phyloP scores from a whole-genome alignment of 2,888 invertebrate genomes.

The Venustoraphidia nigricollis region DNA sequence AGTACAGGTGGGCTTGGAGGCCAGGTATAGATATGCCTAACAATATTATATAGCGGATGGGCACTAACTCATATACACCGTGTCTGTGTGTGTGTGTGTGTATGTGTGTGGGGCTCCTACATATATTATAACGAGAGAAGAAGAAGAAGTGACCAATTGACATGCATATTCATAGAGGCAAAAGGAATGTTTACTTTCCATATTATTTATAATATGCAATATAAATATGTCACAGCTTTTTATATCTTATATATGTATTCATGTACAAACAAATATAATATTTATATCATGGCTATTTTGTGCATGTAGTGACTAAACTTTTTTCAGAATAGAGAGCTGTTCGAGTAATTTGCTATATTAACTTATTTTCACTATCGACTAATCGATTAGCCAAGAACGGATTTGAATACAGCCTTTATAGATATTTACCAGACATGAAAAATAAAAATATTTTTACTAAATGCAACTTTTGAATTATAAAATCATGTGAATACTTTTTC shows the following conservation, averaged over 20 bases:
- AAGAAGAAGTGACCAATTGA: slow-evolving; percentile 2
- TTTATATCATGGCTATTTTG: too few relatives aligned
- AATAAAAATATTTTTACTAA: too few relatives aligned
- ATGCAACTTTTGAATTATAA: too few relatives aligned
- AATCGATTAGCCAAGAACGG: too few relatives aligned
- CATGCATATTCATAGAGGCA: slow-evolving; percentile 9
- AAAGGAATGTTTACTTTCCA: slow-evolving; percentile 9
- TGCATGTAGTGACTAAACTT: too few relatives aligned
- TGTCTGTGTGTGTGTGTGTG: background rate
- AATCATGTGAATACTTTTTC: too few relatives aligned
- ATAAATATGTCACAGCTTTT: slow-evolving; percentile 8
- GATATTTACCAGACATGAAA: too few relatives aligned
- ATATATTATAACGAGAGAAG: background rate
- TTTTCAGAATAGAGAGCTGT: too few relatives aligned
- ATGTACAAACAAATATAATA: too few relatives aligned
- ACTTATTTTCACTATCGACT: too few relatives aligned
- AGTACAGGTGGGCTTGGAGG: background rate
- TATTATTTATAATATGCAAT: slow-evolving; percentile 10
- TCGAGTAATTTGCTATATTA: too few relatives aligned
- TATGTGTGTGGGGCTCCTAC: background rate
- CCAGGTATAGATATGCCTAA: background rate
- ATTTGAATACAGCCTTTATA: too few relatives aligned
- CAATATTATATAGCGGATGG: background rate
- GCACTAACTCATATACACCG: background rate
- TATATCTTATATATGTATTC: background rate